Base-by-base conservation (phyloP, 2,113 vertebrate genomes). In the Clarias magur region DNA sequence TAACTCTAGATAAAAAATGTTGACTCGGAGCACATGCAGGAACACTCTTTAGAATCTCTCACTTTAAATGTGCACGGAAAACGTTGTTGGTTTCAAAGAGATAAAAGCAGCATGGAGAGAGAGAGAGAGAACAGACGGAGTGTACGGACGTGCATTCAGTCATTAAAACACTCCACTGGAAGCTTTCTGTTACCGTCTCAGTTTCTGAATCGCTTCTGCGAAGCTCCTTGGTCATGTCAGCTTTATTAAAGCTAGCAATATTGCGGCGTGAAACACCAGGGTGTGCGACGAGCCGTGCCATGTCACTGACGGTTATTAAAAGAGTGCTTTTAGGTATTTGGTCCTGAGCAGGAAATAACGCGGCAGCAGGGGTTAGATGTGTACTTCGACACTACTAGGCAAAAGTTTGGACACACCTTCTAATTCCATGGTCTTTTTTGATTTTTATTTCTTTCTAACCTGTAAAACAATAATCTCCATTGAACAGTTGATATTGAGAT, bases 341-440 rank as follows among this genome's bases (percentile, higher is more conserved):
- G 27, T 27, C 17, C 59, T 15, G 60, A 86, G 87, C 84, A 78
- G 27, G 86, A 86, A 85, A 81, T 88, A 86, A 86, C 68, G 83
- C 87, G 89, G 89, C 82, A 82, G 83, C 67, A 88, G 80, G 63
- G 72, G 82, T 82, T 76, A 82, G 85, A 88, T 59, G 83, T 88
- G 87, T 85, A 87, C 79, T 90, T 80, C 59, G 6, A 4, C 42
- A 42, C 42, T 6, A 42, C 42, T 3, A 42, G 42, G 6, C 42
- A 42, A 42, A 42, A 42, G 42, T 42, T 42, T 42, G 42, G 42
- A 42, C 42, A 42, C 42, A 42, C 6, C 42, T 42, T 5, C 42
- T 42, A 42, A 42, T 7, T 6, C 42, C 42, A 7, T 42, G 42
- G 42, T 42, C 42, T 42, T 42, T 42, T 7, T 7, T 42, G 42